Conservation (phyloP, 2,888 invertebrate genomes). For the Polymixis flavicincta region DNA sequence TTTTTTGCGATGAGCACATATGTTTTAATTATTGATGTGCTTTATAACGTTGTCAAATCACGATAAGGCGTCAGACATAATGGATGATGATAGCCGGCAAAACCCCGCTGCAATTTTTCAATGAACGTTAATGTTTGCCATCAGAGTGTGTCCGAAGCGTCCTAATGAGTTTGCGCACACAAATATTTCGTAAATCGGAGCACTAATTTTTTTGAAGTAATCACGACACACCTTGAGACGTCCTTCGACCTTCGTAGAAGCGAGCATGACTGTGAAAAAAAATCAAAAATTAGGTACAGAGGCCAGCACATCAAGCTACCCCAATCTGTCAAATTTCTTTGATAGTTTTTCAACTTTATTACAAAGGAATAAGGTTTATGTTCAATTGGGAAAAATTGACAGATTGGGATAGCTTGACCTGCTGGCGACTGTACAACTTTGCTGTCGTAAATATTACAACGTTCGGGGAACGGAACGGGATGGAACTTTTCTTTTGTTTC, state of each 20-base stretch:
- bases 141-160: constrained; percentile 70
- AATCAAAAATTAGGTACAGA: constrained; percentile 77
- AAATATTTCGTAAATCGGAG: constrained; percentile 79
- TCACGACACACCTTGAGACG: constrained; percentile 76
- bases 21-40: constrained; percentile 55
- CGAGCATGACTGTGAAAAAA: constrained; percentile 76
- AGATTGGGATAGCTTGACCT: too few relatives aligned
- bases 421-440: too few relatives aligned
- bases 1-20: constrained; percentile 41
- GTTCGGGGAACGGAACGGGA: constrained; percentile 75
- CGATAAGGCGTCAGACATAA: constrained; percentile 64
- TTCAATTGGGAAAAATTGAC: too few relatives aligned
- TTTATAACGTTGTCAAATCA: constrained; percentile 65
- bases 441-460: constrained; percentile 74
- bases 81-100: constrained; percentile 74
- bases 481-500: constrained; percentile 83
- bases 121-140: constrained; percentile 74
- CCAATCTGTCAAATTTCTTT: too few relatives aligned
- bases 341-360: too few relatives aligned
- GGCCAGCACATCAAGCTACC: too few relatives aligned
- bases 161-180: constrained; percentile 81
- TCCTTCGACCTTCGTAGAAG: constrained; percentile 86
- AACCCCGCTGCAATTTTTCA: constrained; percentile 78
- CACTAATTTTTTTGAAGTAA: constrained; percentile 77
- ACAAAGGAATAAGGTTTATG: too few relatives aligned